These are phyloP conservation scores for Micromussa lordhowensis DNA, from an alignment of 92 coral and sea anemone genomes.

Conservation along the genomic window DNA sequence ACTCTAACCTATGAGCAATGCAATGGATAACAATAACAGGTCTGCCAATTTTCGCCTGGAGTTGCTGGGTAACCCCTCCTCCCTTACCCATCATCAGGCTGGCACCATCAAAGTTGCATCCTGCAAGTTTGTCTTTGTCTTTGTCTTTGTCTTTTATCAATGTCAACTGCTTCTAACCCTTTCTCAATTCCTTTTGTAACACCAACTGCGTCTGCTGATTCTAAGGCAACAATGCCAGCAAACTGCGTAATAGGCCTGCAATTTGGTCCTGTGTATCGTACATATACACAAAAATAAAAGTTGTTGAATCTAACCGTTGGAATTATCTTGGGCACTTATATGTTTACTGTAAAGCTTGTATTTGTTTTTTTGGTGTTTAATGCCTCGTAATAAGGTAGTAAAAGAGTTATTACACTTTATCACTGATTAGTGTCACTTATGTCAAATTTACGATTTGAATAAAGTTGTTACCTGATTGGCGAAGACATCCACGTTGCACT, in stretches of 20 bases:
- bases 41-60: conserved; percentile 16
- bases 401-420: no score
- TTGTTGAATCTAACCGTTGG: no score
- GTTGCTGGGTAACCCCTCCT: conserved; percentile 12
- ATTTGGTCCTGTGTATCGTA: conserved; percentile 33
- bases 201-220: conserved; percentile 32
- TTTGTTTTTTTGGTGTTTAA: no score
- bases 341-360: no score
- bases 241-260: conserved; percentile 36
- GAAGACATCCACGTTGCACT: no score
- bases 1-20: conserved; percentile 46
- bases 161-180: conserved; percentile 6
- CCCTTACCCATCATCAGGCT: conserved; percentile 38
- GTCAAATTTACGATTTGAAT: no score
- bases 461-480: no score
- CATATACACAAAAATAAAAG: no score
- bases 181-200: background rate
- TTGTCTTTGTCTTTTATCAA: background rate
- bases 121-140: conserved; percentile 31
- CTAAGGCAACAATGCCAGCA: conserved; percentile 46
- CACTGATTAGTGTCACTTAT: no score
- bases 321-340: no score
- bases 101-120: conserved; percentile 60
- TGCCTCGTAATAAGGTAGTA: no score
- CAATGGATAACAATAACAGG: conserved; percentile 25